Conservation (phyloP, 2,113 vertebrate species). For the Tachuris rubrigastra region DNA sequence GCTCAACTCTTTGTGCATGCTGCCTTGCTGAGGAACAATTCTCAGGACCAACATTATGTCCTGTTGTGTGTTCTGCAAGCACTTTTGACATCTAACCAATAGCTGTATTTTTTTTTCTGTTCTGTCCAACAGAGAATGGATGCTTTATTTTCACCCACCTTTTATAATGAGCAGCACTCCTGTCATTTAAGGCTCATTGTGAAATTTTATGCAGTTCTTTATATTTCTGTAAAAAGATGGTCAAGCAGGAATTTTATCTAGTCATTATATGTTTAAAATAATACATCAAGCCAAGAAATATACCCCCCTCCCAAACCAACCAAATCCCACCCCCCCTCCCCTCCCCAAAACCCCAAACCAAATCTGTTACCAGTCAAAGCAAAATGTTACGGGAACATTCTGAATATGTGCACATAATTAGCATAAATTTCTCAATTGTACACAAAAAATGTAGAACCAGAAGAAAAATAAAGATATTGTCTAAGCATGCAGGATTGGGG, state of each 20-base stretch:
- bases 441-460: background rate
- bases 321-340: too few species aligned
- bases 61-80: background rate
- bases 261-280: background rate
- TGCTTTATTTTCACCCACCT: background rate
- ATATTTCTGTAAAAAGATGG: background rate
- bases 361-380: background rate
- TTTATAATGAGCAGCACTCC: background rate
- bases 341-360: rapidly evolving
- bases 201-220: background rate
- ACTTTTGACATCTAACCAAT: background rate
- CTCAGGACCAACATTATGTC: background rate
- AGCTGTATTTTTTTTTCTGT: background rate
- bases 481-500: background rate
- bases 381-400: background rate
- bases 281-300: background rate
- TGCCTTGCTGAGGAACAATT: background rate
- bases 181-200: background rate
- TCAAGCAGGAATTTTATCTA: background rate
- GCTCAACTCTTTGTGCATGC: background rate
- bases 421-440: background rate
- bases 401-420: background rate
- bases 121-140: background rate
- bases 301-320: background rate
- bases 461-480: background rate